Evolutionary conservation across 2,888 invertebrate species (phyloP), one percentile per base, ranked within the genome.

Genomic region (Troglohyphantes excavatus): DNA sequence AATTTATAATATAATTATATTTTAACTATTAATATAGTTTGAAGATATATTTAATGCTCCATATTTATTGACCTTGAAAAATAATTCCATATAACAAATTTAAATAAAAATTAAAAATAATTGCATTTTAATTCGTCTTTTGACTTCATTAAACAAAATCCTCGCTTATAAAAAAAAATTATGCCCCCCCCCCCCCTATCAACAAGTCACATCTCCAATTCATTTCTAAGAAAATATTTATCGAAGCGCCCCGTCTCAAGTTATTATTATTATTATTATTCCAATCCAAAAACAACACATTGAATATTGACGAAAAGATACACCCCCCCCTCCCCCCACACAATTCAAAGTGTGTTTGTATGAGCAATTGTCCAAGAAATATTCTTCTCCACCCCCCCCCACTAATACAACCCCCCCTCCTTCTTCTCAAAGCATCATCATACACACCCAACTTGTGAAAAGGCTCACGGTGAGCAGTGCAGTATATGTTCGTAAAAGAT

Each of bases 401-500:
- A 33, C 21, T 68, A 70, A 39, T 43, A 39, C 59, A 59, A 26
- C 21, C 46, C 43, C 68, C 61, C 61, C 43, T 27, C 27, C 65
- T 46, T 17, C 13, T n/a, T 26, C 59, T 17, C 46, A 73, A 39
- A 70, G 76, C 78, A 65, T 27, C 63, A 76, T 43, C 89, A 89
- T 61, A 67, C 68, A 76, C 26, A 39, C 79, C 79, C 70, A 87
- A 79, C 78, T 73, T 76, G 84, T 53, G 84, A 90, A 90, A 84
- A 78, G 76, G 46, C 78, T 76, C 72, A 84, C 78, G 78, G 72
- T 84, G 78, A 72, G 78, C 53, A 89, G 76, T 89, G 68, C 75
- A 89, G 89, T 90, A 76, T 90, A 78, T 90, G 90, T 84, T 90
- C 84, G 84, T 61, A 46, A 78, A 78, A 90, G 90, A 90, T 90